Evolutionary conservation across 2,797 vertebrate species (phyloP).

Genomic region (Acipenser oxyrinchus): DNA sequence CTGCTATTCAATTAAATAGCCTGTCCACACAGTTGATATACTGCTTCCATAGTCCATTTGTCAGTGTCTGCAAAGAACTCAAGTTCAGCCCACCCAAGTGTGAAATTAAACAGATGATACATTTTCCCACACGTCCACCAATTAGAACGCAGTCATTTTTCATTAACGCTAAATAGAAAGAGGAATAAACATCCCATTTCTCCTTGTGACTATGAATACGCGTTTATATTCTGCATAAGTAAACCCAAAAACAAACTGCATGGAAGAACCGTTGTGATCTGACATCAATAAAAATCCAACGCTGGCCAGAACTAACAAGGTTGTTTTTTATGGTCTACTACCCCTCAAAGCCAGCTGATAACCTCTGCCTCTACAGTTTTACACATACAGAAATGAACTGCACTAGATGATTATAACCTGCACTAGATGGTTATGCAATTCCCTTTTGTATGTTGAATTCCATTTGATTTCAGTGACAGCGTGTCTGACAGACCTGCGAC

Average conservation of each 20-base stretch:
- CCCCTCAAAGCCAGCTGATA: too few relatives aligned
- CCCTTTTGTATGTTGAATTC: too few relatives aligned
- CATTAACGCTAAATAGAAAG: constrained; percentile 59
- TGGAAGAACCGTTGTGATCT: too few relatives aligned
- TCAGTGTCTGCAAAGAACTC: constrained; percentile 55
- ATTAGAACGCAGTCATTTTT: constrained; percentile 59
- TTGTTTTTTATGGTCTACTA: too few relatives aligned
- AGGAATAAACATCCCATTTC: constrained; percentile 53
- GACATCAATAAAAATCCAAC: too few relatives aligned
- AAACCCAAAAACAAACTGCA: not conserved
- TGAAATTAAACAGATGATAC: constrained; percentile 77
- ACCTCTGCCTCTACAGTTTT: too few relatives aligned
- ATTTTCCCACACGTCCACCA: constrained; percentile 53
- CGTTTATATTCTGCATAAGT: constrained; percentile 41
- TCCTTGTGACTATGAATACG: constrained; percentile 58
- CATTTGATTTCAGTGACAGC: too few relatives aligned
- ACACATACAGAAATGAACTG: too few relatives aligned
- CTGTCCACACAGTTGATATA: constrained; percentile 42
- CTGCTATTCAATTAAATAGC: constrained; percentile 49
- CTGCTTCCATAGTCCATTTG: constrained; percentile 47
- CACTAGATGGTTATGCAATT: too few relatives aligned
- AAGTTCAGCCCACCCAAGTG: constrained; percentile 54
- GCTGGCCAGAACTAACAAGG: too few relatives aligned
- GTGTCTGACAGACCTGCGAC: too few relatives aligned
- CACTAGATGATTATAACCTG: too few relatives aligned